A percentile compares a stretch with the other conserved stretches of the same genome.
phyloP scores from a whole-genome alignment of 2,113 vertebrate species.

The Cygnus atratus region DNA sequence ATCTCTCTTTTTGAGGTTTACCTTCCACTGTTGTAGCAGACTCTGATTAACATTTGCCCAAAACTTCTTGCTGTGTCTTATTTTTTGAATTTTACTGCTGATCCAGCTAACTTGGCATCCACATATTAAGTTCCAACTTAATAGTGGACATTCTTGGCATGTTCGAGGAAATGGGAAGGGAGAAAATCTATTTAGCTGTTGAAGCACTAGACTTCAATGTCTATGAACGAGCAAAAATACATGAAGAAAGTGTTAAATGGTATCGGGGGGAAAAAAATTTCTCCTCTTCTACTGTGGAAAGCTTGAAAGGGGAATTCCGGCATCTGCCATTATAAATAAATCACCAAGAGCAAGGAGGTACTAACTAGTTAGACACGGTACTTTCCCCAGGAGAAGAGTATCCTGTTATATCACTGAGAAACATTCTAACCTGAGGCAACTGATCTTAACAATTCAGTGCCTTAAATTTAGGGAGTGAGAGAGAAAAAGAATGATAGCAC shows the following conservation, averaged over 20 bases:
- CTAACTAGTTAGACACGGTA: conserved; percentile 61
- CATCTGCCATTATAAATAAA: conserved; percentile 42
- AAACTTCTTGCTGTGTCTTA: background rate
- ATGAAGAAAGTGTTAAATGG: background rate
- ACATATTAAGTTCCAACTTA: background rate
- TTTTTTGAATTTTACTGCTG: background rate
- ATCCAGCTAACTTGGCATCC: background rate
- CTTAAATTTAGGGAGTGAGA: conserved; percentile 12
- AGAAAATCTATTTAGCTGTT: background rate
- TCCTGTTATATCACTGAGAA: conserved; percentile 34
- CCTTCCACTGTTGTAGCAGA: background rate
- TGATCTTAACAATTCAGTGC: conserved; percentile 43
- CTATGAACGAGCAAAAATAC: background rate
- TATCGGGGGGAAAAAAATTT: background rate
- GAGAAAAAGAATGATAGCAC: background rate
- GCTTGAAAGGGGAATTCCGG: conserved; percentile 55
- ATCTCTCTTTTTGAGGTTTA: background rate
- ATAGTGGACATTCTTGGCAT: background rate
- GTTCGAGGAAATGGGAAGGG: background rate
- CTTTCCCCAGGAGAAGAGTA: conserved; percentile 58
- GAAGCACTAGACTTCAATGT: background rate
- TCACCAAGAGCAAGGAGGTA: conserved; percentile 36
- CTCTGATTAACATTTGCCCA: background rate
- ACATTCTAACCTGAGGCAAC: conserved; percentile 49
- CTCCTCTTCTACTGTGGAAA: background rate